Evolutionary conservation across 2,888 invertebrate species (phyloP).

Genomic region (Heliconius ismenius): DNA sequence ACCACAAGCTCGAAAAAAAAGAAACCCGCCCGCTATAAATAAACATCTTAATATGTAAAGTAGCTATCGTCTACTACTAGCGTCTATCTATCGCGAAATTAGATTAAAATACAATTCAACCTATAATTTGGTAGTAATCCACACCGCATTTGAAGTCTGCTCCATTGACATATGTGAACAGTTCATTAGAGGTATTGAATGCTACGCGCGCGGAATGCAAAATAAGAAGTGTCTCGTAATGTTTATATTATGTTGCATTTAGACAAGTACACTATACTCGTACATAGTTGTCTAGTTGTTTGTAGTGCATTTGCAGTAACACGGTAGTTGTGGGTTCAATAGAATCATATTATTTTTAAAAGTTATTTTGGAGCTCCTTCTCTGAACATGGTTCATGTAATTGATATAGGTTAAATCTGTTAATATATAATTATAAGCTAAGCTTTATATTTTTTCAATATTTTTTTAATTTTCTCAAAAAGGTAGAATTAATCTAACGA

Average conservation of each 20-base stretch:
- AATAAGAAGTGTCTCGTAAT: slow-evolving; percentile 17
- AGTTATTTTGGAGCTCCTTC: not conserved
- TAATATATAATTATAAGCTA: not conserved
- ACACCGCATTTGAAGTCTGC: slow-evolving; percentile 8
- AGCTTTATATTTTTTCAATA: not conserved
- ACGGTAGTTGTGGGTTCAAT: not conserved
- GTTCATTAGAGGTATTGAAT: slow-evolving; percentile 51
- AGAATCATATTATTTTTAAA: not conserved
- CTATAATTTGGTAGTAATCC: slow-evolving; percentile 18
- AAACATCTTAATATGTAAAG: not conserved
- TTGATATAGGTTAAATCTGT: not conserved
- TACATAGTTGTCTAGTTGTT: not conserved
- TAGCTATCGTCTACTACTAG: not conserved
- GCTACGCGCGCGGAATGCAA: slow-evolving; percentile 41
- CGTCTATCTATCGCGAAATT: not conserved
- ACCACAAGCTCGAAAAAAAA: too few species aligned
- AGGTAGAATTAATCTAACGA: too few species aligned
- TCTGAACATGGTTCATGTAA: not conserved
- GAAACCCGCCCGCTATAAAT: too few species aligned
- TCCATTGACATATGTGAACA: slow-evolving; percentile 34
- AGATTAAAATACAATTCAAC: not conserved
- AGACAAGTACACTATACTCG: not conserved
- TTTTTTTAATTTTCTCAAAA: too few species aligned
- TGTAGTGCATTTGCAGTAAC: not conserved
- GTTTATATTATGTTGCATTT: not conserved